Evolutionary conservation across 23 tunicate genomes (phyloP).

Genomic region (Trididemnum nubilum): DNA sequence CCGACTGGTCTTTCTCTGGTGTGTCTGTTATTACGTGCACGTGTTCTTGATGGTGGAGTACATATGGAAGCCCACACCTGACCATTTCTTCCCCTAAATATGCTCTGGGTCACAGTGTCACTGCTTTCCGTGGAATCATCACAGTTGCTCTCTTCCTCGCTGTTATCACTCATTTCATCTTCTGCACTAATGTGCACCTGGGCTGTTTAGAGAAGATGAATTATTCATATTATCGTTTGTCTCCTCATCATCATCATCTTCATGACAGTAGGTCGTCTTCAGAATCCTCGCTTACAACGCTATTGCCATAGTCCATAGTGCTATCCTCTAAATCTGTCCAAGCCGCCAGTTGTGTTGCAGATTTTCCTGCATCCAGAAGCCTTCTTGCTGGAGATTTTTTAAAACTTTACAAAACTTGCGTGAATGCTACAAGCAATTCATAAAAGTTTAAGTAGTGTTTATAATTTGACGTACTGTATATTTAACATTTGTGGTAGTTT

Average conservation of each 20-base stretch:
- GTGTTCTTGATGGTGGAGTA: conserved; percentile 39
- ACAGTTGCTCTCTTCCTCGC: conserved; percentile 20
- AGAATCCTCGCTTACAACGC: conserved; percentile 35
- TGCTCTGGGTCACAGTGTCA: not conserved
- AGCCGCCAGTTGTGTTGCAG: conserved; percentile 27
- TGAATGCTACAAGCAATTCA: not conserved
- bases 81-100: conserved; percentile 33
- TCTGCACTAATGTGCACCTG: conserved; percentile 9
- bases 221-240: conserved; percentile 26
- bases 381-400: conserved; percentile 9
- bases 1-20: conserved; percentile 26
- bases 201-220: conserved; percentile 9
- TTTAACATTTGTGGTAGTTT: conserved; percentile 24
- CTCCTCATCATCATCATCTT: conserved; percentile 12
- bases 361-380: conserved; percentile 18
- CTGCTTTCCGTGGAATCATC: conserved; percentile 28
- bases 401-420: conserved; percentile 28
- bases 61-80: conserved; percentile 26
- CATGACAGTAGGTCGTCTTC: conserved; percentile 31
- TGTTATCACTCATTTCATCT: conserved; percentile 19
- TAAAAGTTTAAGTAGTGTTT: not conserved
- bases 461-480: not conserved
- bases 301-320: conserved; percentile 22
- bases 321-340: conserved; percentile 36
- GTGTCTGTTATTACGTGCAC: conserved; percentile 32